Evolutionary conservation across 2,797 vertebrate species (phyloP), one percentile per base, ranked within the genome.

Genomic region (Typhlichthys eigenmanni): DNA sequence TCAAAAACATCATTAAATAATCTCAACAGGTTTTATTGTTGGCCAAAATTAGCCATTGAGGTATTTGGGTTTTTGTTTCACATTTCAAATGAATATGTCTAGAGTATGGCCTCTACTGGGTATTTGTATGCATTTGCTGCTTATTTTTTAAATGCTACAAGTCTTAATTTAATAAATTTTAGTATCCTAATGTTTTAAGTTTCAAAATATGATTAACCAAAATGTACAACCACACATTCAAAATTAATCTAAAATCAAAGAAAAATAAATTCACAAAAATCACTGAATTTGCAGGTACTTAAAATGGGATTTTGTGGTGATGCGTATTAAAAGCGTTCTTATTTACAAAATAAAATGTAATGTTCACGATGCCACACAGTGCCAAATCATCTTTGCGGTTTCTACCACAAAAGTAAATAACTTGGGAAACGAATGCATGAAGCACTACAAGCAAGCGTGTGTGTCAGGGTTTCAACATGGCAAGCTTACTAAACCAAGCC

Each of bases 401-500:
- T 49, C 58, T 29, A 32, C 32, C 24, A 17, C 10, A 58, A 10
- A 16, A 46, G 16, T 5, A 45, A 16, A 19, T 16, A 1, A 17
- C n/a, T 43, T 43, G 16, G 29, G 29, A 13, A 55, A n/a, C 13
- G 10, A 56, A 9, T 6, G 17, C 16, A 45, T 48, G 0, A 45
- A 66, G 60, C 10, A n/a, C 55, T 61, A 74, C 12, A 4, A 68
- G 34, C 70, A 47, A 57, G 65, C 47, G 72, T 69, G 53, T 53
- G 9, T 47, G 19, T 58, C 68, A 62, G 48, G 7, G 55, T 52
- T 75, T 80, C 71, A 43, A 43, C 66, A 49, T 29, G 48, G 74
- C 0, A 11, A 66, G 63, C 10, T 43, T 13, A 80, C 55, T 49
- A 51, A 75, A 53, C 57, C 45, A 75, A 71, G 53, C 64, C 72